A percentile compares a stretch with the other conserved stretches of the same genome.
phyloP scores from a whole-genome alignment of 92 coral and sea anemone species.

The Zoanthus gigantus region DNA sequence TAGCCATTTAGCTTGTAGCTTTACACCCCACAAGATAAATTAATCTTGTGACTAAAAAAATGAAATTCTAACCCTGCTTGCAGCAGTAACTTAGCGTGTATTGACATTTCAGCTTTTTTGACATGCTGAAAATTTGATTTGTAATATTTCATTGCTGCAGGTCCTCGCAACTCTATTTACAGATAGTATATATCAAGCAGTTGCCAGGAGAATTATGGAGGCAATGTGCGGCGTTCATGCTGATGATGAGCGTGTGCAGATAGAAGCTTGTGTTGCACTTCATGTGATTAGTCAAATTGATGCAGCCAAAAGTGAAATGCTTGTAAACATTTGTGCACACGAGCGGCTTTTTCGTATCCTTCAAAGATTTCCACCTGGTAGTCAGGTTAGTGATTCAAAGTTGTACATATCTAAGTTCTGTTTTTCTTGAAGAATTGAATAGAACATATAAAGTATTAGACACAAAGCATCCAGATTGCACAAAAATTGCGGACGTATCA shows the following conservation, averaged over 20 bases:
- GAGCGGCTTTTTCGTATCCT: conserved; percentile 84
- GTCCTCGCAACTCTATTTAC: conserved; percentile 53
- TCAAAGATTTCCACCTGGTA: conserved; percentile 70
- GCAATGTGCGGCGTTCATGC: conserved; percentile 75
- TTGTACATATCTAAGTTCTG: not conserved
- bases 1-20: too few species aligned
- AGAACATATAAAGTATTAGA: not conserved
- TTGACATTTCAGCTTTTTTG: not conserved
- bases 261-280: conserved; percentile 85
- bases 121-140: not conserved
- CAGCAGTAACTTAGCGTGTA: too few species aligned
- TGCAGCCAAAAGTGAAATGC: conserved; percentile 67
- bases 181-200: conserved; percentile 55
- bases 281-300: conserved; percentile 81
- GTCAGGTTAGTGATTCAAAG: conserved; percentile 59
- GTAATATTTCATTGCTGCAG: not conserved
- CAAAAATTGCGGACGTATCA: too few species aligned
- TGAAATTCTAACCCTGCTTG: too few species aligned
- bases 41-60: too few species aligned
- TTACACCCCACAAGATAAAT: too few species aligned
- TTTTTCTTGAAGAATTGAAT: not conserved
- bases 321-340: conserved; percentile 81
- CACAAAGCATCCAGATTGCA: too few species aligned
- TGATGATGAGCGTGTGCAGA: conserved; percentile 73
- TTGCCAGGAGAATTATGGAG: conserved; percentile 59